Evolutionary conservation across 2,113 vertebrate genomes (phyloP), one percentile per base, ranked within the genome.

Genomic region (Varanus komodoensis): DNA sequence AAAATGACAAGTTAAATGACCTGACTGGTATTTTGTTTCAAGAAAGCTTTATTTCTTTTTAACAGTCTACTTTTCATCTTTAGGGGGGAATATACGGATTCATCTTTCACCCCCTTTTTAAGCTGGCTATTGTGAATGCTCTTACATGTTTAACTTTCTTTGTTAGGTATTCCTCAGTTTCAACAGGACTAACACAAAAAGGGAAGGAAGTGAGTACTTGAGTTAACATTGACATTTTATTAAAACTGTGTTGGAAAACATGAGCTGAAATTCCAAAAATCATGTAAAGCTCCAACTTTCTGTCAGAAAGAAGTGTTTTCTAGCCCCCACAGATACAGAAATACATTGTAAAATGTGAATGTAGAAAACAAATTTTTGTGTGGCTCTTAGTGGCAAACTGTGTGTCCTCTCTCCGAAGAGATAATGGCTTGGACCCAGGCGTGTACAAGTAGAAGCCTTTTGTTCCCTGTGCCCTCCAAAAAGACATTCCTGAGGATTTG

Each of bases 121-220:
- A 15, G 74, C 44, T 4, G 85, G 32, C 82, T 87, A 48, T 27
- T 78, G 92, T 67, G 86, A 90, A 91, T 83, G 75, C 8, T 0
- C 64, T 32, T 80, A 64, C 14, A 89, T 82, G 93, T 93, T 50
- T 78, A 23, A 84, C 17, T 92, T 94, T 94, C 71, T 95, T 17
- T 68, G 83, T 93, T 93, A 97, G 97, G 75, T 85, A 4, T 96
- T 99, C 95, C 92, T 98, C 87, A 97, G 94, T 95, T 96, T 98
- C 80, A 98, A 96, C 88, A 98, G 91, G 96, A 96, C 97, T 15
- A 97, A 95, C 92, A 97, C 97, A 67, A 98, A 98, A 97, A 98
- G 93, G 92, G 98, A 98, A 95, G 98, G 98, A 97, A 98, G 99
- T 99, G 97, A 98, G 99, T 98, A 93, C 92, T 44, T 91, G 77